Evolutionary conservation across 1,140 invertebrate species (phyloP), one percentile per base, ranked within the genome.

Genomic region (Luehdorfia chinensis): DNA sequence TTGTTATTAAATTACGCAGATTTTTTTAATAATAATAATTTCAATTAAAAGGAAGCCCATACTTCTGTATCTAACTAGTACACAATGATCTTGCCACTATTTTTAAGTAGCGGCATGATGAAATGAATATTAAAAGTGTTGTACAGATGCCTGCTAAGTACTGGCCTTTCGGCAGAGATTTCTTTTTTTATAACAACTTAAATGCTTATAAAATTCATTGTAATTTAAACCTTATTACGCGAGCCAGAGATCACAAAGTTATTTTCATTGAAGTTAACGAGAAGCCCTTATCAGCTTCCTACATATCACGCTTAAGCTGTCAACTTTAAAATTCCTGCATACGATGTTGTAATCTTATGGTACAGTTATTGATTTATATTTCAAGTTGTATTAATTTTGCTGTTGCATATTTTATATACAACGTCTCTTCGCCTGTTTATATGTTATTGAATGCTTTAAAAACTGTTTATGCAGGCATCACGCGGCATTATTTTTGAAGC

Each of bases 71-170:
- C 50, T 51, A 41, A 48, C 37, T 28, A 49, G 25, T 32, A 58
- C 39, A 54, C 44, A 50, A 51, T 33, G 37, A 23, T 46, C 9
- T 36, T 54, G 55, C 53, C 41, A 33, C 55, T 62, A 62, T 62
- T 55, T 48, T 45, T 28, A 16, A 28, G 32, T 27, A 34, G 60
- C 69, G 65, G 66, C 55, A 58, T 47, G 55, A 66, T 73, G 55
- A 70, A 70, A 73, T 64, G 68, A 68, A 70, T 54, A 53, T 55
- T 64, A 57, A 64, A 55, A 50, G 14, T 43, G 39, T 43, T 28
- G 44, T 59, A 49, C 47, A 54, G 43, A 50, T 37, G 48, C 43
- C 28, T 32, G 39, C 30, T 48, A 44, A 52, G 51, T 64, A 66
- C 59, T 51, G 59, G 56, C 55, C 54, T 55, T 56, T 62, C 12